Evolutionary conservation across 2,797 vertebrate species (phyloP).

Genomic region (Coendou prehensilis): DNA sequence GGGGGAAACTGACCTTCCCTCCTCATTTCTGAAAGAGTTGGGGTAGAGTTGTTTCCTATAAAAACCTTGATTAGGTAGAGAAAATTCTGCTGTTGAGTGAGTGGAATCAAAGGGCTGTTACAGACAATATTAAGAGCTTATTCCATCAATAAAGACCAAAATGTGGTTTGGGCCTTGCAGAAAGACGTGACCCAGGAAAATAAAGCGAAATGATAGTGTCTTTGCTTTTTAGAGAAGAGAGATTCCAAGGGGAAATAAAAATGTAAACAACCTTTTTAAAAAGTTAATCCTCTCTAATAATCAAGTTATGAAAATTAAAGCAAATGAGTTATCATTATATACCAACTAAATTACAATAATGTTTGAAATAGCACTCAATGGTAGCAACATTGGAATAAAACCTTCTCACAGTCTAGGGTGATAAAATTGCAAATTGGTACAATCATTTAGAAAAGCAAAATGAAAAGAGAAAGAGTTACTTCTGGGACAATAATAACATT

Average conservation of each 20-base stretch:
- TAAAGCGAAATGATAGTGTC: neutral
- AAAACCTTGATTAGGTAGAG: neutral
- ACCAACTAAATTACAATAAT: conserved; percentile 46
- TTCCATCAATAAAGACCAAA: neutral
- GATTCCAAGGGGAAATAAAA: conserved; percentile 38
- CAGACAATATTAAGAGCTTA: neutral
- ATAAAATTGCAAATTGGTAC: conserved; percentile 51
- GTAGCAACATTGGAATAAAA: conserved; percentile 1
- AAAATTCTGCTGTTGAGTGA: neutral
- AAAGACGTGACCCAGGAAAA: neutral
- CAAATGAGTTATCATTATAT: neutral
- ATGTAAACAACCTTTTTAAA: conserved; percentile 34
- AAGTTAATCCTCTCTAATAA: conserved; percentile 56
- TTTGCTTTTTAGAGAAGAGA: conserved; percentile 39
- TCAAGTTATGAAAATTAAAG: conserved; percentile 55
- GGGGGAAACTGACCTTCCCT: too few species aligned
- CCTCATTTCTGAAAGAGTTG: neutral
- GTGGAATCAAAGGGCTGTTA: neutral
- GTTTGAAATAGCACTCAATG: neutral
- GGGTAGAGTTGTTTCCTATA: neutral
- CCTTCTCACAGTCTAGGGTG: neutral
- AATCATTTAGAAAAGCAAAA: conserved; percentile 73
- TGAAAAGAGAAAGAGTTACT: conserved; percentile 63
- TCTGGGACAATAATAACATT: conserved; percentile 64
- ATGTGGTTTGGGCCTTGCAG: neutral